Percentiles rank a stretch among this genome's conserved stretches.
Conservation (phyloP, 2,113 vertebrate species). For the Orientallactaga bullata region DNA sequence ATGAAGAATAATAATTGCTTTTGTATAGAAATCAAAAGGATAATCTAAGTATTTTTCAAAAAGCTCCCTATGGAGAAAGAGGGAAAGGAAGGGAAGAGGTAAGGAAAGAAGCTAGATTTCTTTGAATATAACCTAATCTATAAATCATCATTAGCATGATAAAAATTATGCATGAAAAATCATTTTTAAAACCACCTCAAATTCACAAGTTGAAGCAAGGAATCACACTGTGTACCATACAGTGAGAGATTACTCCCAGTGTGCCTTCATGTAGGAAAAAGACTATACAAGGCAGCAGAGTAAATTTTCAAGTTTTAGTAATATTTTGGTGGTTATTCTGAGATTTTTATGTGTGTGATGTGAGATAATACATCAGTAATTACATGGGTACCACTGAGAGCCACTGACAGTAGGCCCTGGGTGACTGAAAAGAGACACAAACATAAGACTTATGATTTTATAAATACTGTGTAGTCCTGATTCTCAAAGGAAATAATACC, state of each 20-base stretch:
- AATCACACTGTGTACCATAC: neutral
- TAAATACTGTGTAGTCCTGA: neutral
- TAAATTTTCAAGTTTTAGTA: neutral
- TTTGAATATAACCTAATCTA: neutral
- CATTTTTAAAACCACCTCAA: conserved; percentile 16
- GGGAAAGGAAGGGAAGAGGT: neutral
- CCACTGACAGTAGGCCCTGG: neutral
- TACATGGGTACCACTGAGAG: neutral
- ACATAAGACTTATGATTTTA: neutral
- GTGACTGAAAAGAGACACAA: neutral
- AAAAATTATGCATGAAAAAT: conserved; percentile 19
- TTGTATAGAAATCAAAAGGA: neutral
- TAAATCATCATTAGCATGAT: neutral
- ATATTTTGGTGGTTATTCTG: neutral
- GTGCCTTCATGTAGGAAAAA: neutral
- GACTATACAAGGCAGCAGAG: neutral
- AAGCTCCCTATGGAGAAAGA: neutral
- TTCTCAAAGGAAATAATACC: neutral
- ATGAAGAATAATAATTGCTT: neutral
- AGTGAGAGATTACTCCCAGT: neutral
- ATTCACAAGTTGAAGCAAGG: conserved; percentile 20
- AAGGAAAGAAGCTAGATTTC: neutral
- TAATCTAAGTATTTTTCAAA: conserved; percentile 18
- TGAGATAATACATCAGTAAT: neutral
- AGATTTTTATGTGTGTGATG: neutral